Evolutionary conservation across 2,113 vertebrate species (phyloP), one percentile per base, ranked within the genome.

Genomic region (Phasianus colchicus): DNA sequence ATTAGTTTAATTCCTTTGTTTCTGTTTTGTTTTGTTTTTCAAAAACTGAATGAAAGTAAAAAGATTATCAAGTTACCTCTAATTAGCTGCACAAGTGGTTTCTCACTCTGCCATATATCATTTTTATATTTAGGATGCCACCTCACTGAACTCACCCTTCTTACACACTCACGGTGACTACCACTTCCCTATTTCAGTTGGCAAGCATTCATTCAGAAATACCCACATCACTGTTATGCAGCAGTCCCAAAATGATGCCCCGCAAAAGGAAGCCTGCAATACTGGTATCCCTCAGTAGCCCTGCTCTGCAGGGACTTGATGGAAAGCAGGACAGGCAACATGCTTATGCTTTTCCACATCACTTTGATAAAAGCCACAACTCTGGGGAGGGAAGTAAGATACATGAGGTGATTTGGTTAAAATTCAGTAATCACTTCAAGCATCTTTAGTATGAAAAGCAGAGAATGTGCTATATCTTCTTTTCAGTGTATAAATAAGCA

Each of bases 231-330:
- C 12, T 27, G 11, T 22, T 42, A 43, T 47, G 27, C 20, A 43
- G 30, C 24, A 76, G 43, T 8, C 1, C n/a, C 50, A 86, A 38
- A 85, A 55, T 29, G 66, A 83, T 5, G 13, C 8, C 25, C 30
- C 29, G 13, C 0, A 0, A 70, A 45, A 67, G 14, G 19, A 45
- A 63, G 40, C 18, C 29, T 42, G 10, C 32, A 48, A 34, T 22
- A 43, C 34, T 14, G 25, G 52, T 42, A 36, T 32, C 27, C 0
- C 1, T 43, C 30, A 58, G 58, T 30, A 67, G 45, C 21, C 18
- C 36, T 52, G 42, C 21, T 86, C 81, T 3, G 1, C 24, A 40
- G 18, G 11, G 5, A 7, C 21, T 11, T 0, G 0, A 65, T 0
- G 42, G 58, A 89, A 84, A 61, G 55, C 11, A n/a, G 42, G 54